phyloP scores from a whole-genome alignment of 2,797 vertebrate genomes.

The Lepidocolaptes lacrymiger region DNA sequence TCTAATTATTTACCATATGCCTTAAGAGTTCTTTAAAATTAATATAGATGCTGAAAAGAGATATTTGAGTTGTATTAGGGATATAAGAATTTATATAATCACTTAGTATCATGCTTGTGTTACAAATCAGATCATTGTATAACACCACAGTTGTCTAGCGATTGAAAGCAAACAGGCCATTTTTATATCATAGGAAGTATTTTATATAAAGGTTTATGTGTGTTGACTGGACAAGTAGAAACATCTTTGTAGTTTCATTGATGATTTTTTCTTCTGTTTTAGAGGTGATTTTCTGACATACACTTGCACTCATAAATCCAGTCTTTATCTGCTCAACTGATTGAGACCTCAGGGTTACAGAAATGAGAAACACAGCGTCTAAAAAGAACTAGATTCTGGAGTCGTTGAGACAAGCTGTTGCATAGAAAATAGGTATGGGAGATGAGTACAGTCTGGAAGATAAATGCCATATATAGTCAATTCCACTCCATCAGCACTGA shows the following conservation, averaged over 20 bases:
- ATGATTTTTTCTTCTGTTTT: not conserved
- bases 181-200: not conserved
- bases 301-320: not conserved
- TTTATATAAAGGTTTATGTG: not conserved
- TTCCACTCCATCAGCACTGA: not conserved
- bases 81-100: not conserved
- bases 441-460: not conserved
- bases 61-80: not conserved
- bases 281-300: not conserved
- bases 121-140: not conserved
- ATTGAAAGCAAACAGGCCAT: not conserved
- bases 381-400: not conserved
- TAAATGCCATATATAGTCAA: not conserved
- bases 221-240: not conserved
- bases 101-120: not conserved
- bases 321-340: not conserved
- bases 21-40: not conserved
- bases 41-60: not conserved
- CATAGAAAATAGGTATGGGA: not conserved
- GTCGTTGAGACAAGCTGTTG: not conserved
- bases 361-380: not conserved
- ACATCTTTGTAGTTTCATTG: not conserved
- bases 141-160: not conserved
- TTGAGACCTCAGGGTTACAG: not conserved
- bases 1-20: not conserved